Conservation (phyloP, 1,140 invertebrate genomes). For the Brachionus rotundiformis region DNA sequence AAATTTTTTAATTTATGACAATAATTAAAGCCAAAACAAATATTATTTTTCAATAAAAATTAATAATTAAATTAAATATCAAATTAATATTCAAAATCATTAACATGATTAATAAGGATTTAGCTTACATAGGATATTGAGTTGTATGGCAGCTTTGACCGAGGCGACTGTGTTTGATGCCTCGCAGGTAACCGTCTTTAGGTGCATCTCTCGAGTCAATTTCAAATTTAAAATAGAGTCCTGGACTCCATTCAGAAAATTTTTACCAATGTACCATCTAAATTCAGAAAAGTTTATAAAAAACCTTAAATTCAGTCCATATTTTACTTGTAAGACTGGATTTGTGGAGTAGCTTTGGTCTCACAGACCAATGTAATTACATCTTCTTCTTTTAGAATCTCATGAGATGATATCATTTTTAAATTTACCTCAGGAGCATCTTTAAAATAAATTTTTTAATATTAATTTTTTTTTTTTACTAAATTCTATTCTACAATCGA, state of each 20-base stretch:
- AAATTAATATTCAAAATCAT: neutral
- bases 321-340: conserved; percentile 46
- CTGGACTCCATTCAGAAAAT: conserved; percentile 30
- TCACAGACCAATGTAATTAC: conserved; percentile 26
- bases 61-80: no score
- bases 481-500: conserved; percentile 33
- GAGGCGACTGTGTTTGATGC: conserved; percentile 43
- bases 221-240: conserved; percentile 50
- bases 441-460: neutral
- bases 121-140: conserved; percentile 42
- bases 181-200: conserved; percentile 46
- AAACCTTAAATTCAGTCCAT: neutral
- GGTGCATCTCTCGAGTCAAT: conserved; percentile 37
- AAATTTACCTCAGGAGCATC: conserved; percentile 51
- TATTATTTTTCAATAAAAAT: neutral
- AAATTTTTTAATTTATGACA: no score
- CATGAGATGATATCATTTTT: neutral
- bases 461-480: neutral
- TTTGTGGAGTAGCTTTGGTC: conserved; percentile 45
- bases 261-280: conserved; percentile 51
- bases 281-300: neutral
- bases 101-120: neutral
- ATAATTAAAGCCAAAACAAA: neutral
- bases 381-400: conserved; percentile 44
- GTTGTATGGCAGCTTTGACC: conserved; percentile 43